Evolutionary conservation across 1,140 invertebrate species (phyloP), one percentile per base, ranked within the genome.

Genomic region (Drosophila pruinosa): DNA sequence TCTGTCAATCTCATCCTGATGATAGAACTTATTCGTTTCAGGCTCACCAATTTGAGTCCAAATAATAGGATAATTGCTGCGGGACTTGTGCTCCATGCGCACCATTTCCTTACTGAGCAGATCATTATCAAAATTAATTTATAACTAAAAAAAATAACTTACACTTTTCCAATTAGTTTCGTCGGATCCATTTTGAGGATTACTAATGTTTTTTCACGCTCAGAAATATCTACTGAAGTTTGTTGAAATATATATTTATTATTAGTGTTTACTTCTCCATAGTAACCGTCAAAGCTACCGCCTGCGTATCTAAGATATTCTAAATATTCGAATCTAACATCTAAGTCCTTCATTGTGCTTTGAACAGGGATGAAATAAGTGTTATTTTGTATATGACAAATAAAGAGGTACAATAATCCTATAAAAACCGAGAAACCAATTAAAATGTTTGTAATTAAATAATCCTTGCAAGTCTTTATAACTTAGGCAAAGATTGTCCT

Each of bases 111-210:
- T 89, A 0, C 90, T 91, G 22, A 22, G 17, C 5, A 58, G 5
- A 28, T 28, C 6, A n/a, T 1, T 21, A 56, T 28, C 26, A 10
- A 50, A 56, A 17, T 41, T 41, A 31, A 6, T 56, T 43, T 54
- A 61, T 3, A 41, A 19, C 6, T 38, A n/a, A 19, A n/a, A n/a
- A n/a, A n/a, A n/a, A n/a, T n/a, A 14, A 65, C 75, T 58, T 68
- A 89, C 85, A 86, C 45, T 83, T 85, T 89, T 47, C 86, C 80
- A 65, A 88, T 74, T 15, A 75, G 5, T 41, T 86, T 86, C 0
- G 39, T 47, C 0, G 81, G 81, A 64, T 86, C 81, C 81, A 86
- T 86, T 28, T 24, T 7, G 2, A 34, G 47, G 7, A 4, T 12
- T 50, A 2, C n/a, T 14, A 5, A 26, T 45, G 4, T 7, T 5